Base-by-base conservation (phyloP, 2,888 invertebrate genomes). In the Chesias legatella region DNA sequence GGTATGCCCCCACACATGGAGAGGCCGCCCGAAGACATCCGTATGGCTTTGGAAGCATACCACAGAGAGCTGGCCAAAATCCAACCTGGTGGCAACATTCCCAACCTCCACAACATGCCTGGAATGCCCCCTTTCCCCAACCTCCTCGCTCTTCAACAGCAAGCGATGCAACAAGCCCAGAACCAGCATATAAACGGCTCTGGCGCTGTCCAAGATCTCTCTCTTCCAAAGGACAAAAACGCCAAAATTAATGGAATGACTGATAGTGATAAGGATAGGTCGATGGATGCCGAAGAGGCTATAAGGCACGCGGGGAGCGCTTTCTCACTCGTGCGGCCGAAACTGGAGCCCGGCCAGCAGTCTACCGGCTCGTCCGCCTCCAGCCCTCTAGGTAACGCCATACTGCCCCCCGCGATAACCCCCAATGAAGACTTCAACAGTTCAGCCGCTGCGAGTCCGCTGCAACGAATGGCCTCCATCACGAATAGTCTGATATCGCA, bases 401-500 rank as follows among this genome's bases (percentile, higher is more conserved):
- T 96, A 62, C 85, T 96, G 55, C 95, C 95, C 30, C 95, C 96
- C 0, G 95, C 94, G 25, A 92, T 94, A 82, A 94, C 93, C 28
- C 93, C 94, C 20, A 92, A 91, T 58, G 94, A 95, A 43, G 96
- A 96, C 67, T 95, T 95, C 63, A 91, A 93, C 35, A 91, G 90
- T 48, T 92, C 93, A 1, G 93, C 95, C 0, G 95, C 96, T 6
- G 96, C 97, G 10, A 97, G 97, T 70, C 98, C 98, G 0, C 88
- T 98, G 34, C 98, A 98, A 79, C 90, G 98, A 68, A 98, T 98
- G 98, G 98, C 98, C 48, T 98, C 97, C 55, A 98, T 98, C 63
- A 98, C 98, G 29, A 98, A 98, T 79, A 98, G 98, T 51, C 90
- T 98, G 58, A 97, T 98, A 71, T 96, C 96, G 54, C 95, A 96